phyloP scores from a whole-genome alignment of 1,140 invertebrate genomes.

The Ceratosolen solmsi region DNA sequence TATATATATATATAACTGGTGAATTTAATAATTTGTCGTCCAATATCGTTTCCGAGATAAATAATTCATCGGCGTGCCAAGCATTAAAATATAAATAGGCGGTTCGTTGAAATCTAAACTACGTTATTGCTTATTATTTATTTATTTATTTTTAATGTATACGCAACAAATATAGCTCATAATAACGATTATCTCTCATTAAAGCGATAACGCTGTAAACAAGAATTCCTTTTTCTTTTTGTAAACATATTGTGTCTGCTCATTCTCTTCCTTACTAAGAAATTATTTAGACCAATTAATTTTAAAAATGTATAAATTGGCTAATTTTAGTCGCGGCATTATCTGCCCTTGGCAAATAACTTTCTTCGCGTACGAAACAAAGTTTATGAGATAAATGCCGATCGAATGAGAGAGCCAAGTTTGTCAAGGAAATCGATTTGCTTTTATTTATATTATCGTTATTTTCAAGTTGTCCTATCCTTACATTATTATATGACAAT shows the following conservation, averaged over 20 bases:
- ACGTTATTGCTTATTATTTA: slow-evolving; percentile 14
- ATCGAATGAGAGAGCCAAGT: too few species aligned
- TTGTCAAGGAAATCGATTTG: too few species aligned
- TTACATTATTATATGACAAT: too few species aligned
- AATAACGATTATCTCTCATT: background rate
- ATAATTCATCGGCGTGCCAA: background rate
- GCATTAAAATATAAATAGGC: slow-evolving; percentile 14
- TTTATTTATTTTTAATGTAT: too few species aligned
- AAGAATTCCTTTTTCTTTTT: background rate
- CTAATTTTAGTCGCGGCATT: too few species aligned
- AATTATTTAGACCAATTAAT: background rate
- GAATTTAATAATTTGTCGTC: background rate
- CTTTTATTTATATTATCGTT: too few species aligned
- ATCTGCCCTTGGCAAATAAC: too few species aligned
- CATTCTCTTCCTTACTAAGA: background rate
- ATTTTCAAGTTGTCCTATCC: too few species aligned
- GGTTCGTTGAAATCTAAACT: background rate
- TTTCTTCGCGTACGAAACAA: too few species aligned
- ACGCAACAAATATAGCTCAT: background rate
- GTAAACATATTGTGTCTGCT: background rate
- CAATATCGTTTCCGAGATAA: background rate
- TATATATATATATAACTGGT: too few species aligned
- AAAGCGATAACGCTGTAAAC: background rate
- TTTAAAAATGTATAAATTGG: too few species aligned
- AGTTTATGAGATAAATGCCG: too few species aligned